Conservation (phyloP, 2,113 vertebrate species). For the Eulemur rufifrons region DNA sequence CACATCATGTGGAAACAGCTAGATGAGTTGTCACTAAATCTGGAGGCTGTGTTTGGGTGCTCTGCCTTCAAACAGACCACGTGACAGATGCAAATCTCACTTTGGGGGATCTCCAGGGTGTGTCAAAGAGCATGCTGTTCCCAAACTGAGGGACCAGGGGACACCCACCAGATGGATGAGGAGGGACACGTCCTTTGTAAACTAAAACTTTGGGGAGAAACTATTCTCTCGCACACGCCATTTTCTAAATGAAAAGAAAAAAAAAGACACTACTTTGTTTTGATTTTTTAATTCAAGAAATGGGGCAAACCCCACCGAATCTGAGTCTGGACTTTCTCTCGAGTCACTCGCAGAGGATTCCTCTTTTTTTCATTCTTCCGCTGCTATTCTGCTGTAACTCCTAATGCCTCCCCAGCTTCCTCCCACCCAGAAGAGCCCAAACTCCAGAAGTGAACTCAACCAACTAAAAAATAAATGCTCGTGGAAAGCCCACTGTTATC, state of each 20-base stretch:
- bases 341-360: neutral
- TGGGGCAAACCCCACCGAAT: neutral
- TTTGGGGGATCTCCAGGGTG: neutral
- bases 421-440: neutral
- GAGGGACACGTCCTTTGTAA: neutral
- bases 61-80: neutral
- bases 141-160: neutral
- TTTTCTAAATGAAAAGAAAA: neutral
- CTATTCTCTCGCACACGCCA: neutral
- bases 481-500: neutral
- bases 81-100: neutral
- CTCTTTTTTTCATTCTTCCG: neutral
- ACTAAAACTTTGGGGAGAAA: neutral
- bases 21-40: neutral
- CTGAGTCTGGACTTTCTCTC: neutral
- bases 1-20: neutral
- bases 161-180: accelerated
- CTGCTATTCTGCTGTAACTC: neutral
- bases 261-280: neutral
- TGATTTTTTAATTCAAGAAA: neutral
- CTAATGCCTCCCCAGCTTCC: neutral
- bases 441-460: neutral
- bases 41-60: neutral
- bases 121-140: neutral
- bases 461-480: neutral